Percentiles rank a stretch among this genome's conserved stretches.
Conservation (phyloP, 1,140 invertebrate genomes). For the Lasaia peninsularis region DNA sequence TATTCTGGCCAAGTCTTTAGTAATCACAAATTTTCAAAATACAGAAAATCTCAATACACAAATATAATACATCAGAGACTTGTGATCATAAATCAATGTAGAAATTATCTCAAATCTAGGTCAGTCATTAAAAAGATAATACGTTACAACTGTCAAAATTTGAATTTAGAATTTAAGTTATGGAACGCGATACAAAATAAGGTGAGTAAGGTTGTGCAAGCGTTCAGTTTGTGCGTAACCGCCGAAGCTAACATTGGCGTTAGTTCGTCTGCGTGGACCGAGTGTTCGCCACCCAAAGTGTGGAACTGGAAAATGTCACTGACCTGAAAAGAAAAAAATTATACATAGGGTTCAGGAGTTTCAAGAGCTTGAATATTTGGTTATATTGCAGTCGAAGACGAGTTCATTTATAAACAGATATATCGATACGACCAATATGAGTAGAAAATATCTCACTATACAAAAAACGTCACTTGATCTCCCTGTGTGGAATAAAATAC, state of each 20-base stretch:
- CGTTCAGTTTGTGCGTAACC: conserved; percentile 22
- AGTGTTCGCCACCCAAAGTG: conserved; percentile 63
- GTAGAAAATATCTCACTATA: too few relatives aligned
- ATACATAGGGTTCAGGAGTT: neutral
- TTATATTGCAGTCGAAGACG: neutral
- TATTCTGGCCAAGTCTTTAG: neutral
- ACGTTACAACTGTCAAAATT: conserved; percentile 26
- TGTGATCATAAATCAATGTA: conserved; percentile 9
- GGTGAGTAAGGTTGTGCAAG: conserved; percentile 18
- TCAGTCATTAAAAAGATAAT: conserved; percentile 21
- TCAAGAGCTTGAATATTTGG: neutral
- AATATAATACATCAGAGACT: conserved; percentile 10
- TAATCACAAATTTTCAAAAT: conserved; percentile 2
- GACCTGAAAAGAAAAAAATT: conserved; percentile 61
- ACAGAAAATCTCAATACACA: conserved; percentile 4
- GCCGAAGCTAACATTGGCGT: conserved; percentile 53
- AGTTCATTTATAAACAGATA: too few relatives aligned
- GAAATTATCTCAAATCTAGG: conserved; percentile 12
- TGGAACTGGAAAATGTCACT: conserved; percentile 83
- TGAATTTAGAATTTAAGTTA: conserved; percentile 17
- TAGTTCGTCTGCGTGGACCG: conserved; percentile 59
- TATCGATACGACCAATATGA: too few relatives aligned
- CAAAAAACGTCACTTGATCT: too few relatives aligned
- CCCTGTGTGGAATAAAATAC: too few relatives aligned
- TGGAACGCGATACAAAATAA: conserved; percentile 32